Evolutionary conservation across 2,113 vertebrate genomes (phyloP).

Genomic region (Alectura lathami): DNA sequence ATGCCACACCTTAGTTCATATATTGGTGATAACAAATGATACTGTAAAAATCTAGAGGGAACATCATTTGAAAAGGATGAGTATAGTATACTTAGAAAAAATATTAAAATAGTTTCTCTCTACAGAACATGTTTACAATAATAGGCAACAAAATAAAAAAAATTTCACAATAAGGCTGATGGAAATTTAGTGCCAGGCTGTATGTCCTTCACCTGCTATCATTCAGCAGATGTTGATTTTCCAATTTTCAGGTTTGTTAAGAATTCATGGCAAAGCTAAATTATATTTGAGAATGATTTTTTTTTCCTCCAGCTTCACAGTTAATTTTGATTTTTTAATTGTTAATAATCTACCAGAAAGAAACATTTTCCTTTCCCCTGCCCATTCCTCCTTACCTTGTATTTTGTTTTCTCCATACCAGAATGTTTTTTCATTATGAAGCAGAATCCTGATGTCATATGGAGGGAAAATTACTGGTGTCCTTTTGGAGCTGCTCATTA

Average conservation of each 20-base stretch:
- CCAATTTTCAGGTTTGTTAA: slow-evolving; percentile 48
- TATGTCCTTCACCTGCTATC: slow-evolving; percentile 41
- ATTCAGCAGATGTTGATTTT: slow-evolving; percentile 45
- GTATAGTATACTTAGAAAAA: background rate
- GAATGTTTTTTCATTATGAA: background rate
- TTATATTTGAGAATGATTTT: slow-evolving; percentile 8
- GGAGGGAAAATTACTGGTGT: background rate
- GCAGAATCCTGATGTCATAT: background rate
- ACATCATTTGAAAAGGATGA: background rate
- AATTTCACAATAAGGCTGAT: background rate
- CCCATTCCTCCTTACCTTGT: background rate
- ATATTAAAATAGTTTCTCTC: background rate
- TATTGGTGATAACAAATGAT: background rate
- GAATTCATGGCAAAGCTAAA: slow-evolving; percentile 39
- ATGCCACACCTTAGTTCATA: background rate
- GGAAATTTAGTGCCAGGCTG: background rate
- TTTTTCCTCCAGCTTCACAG: background rate
- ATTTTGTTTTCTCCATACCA: background rate
- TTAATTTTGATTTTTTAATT: background rate
- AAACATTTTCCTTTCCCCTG: background rate
- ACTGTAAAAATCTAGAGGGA: background rate
- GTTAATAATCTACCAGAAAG: background rate
- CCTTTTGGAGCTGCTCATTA: background rate
- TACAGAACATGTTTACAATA: background rate
- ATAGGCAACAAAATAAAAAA: background rate